phyloP scores from a whole-genome alignment of 2,797 vertebrate species.

The Crenuchus spilurus region DNA sequence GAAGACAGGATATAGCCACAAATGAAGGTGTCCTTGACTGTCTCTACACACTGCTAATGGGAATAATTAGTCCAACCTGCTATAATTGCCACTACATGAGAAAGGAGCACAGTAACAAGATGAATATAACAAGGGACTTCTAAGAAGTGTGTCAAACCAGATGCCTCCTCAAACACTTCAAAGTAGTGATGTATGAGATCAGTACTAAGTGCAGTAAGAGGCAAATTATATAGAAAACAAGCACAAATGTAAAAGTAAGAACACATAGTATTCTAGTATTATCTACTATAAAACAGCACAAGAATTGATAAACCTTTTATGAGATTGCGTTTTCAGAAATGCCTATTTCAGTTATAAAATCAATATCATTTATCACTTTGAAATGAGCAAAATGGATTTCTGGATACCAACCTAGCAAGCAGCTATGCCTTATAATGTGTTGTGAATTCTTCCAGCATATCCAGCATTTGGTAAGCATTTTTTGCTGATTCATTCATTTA shows the following conservation, averaged over 20 bases:
- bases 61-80: slow-evolving; percentile 52
- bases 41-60: slow-evolving; percentile 46
- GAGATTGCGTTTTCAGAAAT: too few species aligned
- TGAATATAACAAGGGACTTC: slow-evolving; percentile 47
- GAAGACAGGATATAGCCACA: slow-evolving; percentile 21
- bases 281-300: too few species aligned
- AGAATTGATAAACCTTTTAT: background rate
- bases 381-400: background rate
- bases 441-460: background rate
- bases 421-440: background rate
- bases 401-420: background rate
- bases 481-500: too few species aligned
- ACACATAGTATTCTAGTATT: too few species aligned
- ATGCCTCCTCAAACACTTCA: background rate
- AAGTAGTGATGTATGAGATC: background rate
- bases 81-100: slow-evolving; percentile 51
- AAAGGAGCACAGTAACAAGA: slow-evolving; percentile 43
- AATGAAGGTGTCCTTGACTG: slow-evolving; percentile 57
- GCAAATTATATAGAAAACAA: background rate
- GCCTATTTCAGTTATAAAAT: background rate
- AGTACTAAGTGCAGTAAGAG: background rate
- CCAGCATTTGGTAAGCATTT: too few species aligned
- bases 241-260: background rate
- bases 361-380: background rate
- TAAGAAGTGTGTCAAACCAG: slow-evolving; percentile 39